Evolutionary conservation across 2,888 invertebrate genomes (phyloP).

Genomic region (Scelioninae gen. 1): DNA sequence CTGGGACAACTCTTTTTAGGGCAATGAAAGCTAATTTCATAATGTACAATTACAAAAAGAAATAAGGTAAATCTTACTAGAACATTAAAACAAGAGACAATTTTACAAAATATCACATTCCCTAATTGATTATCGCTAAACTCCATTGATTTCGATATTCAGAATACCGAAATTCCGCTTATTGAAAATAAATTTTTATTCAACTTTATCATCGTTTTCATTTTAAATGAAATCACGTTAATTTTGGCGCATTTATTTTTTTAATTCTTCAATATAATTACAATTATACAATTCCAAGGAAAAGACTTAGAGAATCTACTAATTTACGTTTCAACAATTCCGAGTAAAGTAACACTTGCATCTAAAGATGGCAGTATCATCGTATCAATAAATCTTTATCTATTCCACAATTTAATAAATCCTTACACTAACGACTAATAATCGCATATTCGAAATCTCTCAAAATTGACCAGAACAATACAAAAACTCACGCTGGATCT

Average conservation of each 20-base stretch:
- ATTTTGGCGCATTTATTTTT: conserved; percentile 65
- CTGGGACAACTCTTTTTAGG: conserved; percentile 70
- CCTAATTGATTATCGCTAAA: conserved; percentile 61
- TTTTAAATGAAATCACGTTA: conserved; percentile 67
- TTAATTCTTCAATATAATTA: conserved; percentile 66
- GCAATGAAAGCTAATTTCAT: conserved; percentile 67
- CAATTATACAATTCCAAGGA: conserved; percentile 70
- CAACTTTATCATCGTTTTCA: conserved; percentile 13
- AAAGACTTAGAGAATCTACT: conserved; percentile 68
- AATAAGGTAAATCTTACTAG: conserved; percentile 33
- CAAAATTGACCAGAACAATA: conserved; percentile 69
- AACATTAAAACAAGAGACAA: conserved; percentile 51
- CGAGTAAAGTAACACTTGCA: conserved; percentile 67
- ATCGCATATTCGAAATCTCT: conserved; percentile 68
- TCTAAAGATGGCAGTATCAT: conserved; percentile 69
- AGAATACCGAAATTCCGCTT: conserved; percentile 26
- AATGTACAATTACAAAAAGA: conserved; percentile 43
- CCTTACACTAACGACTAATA: conserved; percentile 69
- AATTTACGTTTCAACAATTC: conserved; percentile 69
- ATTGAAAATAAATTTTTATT: conserved; percentile 29
- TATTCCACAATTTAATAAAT: conserved; percentile 70
- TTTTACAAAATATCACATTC: conserved; percentile 66
- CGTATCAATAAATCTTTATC: conserved; percentile 67
- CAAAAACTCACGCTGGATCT: conserved; percentile 68
- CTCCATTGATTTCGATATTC: conserved; percentile 25